Percentiles rank a stretch among this genome's conserved stretches.
Conservation (phyloP, 2,113 vertebrate species). For the Zingel zingel region DNA sequence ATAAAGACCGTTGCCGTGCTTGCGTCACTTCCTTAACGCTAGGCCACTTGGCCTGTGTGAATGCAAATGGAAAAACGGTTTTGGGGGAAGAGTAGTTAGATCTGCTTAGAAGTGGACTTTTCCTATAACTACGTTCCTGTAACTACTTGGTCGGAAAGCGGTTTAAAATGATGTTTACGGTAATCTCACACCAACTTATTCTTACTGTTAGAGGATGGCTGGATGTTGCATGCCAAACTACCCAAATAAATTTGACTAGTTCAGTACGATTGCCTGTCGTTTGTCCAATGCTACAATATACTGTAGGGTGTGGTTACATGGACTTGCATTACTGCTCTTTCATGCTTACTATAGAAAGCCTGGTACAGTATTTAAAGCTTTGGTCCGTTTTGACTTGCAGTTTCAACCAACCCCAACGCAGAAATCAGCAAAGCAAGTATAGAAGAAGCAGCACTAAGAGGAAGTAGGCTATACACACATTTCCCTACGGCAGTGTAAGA, state of each 20-base stretch:
- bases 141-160: too few relatives aligned
- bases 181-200: not conserved
- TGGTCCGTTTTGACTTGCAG: not conserved
- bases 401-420: not conserved
- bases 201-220: not conserved
- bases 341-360: not conserved
- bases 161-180: not conserved
- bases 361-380: not conserved
- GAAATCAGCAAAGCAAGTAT: not conserved
- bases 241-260: not conserved
- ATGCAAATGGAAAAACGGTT: too few relatives aligned
- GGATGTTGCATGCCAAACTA: not conserved
- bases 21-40: too few relatives aligned
- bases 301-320: not conserved
- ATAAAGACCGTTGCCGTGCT: too few relatives aligned
- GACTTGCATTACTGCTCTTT: conserved; percentile 5
- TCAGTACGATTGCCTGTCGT: not conserved
- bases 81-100: too few relatives aligned
- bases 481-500: not conserved
- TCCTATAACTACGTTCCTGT: too few relatives aligned
- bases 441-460: conserved; percentile 3
- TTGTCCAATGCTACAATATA: not conserved
- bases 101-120: too few relatives aligned
- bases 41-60: too few relatives aligned
- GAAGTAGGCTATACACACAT: conserved; percentile 31